phyloP scores from a whole-genome alignment of 2,888 invertebrate genomes.

The Drosophila nigricruria region DNA sequence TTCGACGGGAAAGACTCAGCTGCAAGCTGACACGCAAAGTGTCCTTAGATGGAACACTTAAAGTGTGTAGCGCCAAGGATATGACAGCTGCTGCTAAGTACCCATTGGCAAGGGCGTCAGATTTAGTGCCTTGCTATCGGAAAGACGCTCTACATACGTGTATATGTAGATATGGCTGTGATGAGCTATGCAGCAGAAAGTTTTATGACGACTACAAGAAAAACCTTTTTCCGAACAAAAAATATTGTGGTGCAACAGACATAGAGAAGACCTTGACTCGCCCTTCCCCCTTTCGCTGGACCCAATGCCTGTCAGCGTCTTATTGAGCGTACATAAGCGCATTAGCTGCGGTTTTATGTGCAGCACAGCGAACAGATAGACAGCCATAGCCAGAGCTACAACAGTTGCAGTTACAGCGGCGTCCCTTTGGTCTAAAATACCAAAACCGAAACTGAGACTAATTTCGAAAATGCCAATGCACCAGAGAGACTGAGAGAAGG shows the following conservation, averaged over 20 bases:
- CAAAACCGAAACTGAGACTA: conserved; percentile 70
- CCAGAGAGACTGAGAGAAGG: conserved; percentile 5
- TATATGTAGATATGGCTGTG: conserved; percentile 38
- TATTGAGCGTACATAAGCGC: conserved; percentile 76
- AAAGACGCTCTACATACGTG: conserved; percentile 5
- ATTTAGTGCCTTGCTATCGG: conserved; percentile 70
- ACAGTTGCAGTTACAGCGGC: conserved; percentile 50
- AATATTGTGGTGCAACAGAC: conserved; percentile 20
- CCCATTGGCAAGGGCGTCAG: conserved; percentile 70
- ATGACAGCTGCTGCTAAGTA: conserved; percentile 68
- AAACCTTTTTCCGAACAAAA: conserved; percentile 64
- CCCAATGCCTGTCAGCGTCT: conserved; percentile 73
- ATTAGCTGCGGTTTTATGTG: conserved; percentile 74
- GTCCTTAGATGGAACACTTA: conserved; percentile 61
- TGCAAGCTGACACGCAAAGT: conserved; percentile 46
- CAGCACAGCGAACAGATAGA: conserved; percentile 40
- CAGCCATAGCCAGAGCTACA: conserved; percentile 7
- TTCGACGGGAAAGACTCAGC: conserved; percentile 2
- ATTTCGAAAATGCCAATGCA: conserved; percentile 53
- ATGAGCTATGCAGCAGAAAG: conserved; percentile 43
- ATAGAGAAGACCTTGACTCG: conserved; percentile 49
- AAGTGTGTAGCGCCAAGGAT: conserved; percentile 64
- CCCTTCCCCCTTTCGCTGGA: conserved; percentile 4
- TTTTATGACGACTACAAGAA: conserved; percentile 65
- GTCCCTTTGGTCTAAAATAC: conserved; percentile 58